Evolutionary conservation across 2,888 invertebrate genomes (phyloP).

Genomic region (Campoplex capitator): DNA sequence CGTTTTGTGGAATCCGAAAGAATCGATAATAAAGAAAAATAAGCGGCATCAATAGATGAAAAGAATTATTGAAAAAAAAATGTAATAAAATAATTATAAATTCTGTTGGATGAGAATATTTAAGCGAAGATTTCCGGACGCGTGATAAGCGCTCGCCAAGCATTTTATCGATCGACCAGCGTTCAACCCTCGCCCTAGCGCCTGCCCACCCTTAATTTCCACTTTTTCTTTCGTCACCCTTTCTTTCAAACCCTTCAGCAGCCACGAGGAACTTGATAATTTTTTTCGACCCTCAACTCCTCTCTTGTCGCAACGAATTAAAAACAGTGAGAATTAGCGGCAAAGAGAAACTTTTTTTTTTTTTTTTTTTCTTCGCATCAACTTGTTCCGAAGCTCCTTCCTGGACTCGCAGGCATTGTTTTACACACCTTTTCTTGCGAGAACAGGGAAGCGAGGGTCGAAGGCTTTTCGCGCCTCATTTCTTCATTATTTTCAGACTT

Average conservation of each 20-base stretch:
- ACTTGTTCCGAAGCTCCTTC: neutral
- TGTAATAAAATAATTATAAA: neutral
- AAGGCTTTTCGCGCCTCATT: slow-evolving; percentile 53
- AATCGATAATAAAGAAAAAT: neutral
- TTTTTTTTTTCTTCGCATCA: neutral
- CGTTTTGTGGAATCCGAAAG: too few species aligned
- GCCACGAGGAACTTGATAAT: neutral
- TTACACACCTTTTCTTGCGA: slow-evolving; percentile 3
- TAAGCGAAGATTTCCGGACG: neutral
- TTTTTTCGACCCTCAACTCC: neutral
- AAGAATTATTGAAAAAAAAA: neutral
- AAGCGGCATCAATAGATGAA: neutral
- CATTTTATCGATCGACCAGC: neutral
- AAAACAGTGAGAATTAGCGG: neutral
- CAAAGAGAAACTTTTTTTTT: neutral
- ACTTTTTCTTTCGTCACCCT: neutral
- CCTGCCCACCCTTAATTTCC: slow-evolving; percentile 6
- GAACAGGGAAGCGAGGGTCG: slow-evolving; percentile 16
- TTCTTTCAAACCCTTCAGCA: neutral
- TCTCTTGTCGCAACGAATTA: neutral
- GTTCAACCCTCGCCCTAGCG: neutral
- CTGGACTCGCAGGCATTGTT: slow-evolving; percentile 2
- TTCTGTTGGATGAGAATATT: neutral
- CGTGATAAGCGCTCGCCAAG: neutral
- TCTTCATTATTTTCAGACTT: slow-evolving; percentile 70